Conservation (phyloP, 2,113 vertebrate genomes). For the Pan troglodytes region NHGRI_mPanTro3-v2.1_pri NC_072419.2:18516501-18517000, state of each 20-base stretch:
- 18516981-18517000: neutral
- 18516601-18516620: neutral
- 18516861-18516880: slow-evolving; percentile 7
- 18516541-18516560: neutral
- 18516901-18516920: neutral
- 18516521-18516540: neutral
- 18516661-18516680: neutral
- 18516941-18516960: neutral
- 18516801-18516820: neutral
- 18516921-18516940: neutral
- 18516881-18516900: neutral
- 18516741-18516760: neutral
- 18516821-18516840: neutral
- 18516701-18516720: neutral
- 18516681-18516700: neutral
- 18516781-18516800: slow-evolving; percentile 7
- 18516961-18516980: neutral
- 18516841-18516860: neutral
- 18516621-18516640: neutral
- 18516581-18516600: no score
- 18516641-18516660: neutral
- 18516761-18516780: neutral
- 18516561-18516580: neutral
- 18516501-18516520: neutral
- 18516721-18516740: neutral